Evolutionary conservation across 1,140 invertebrate genomes (phyloP), one percentile per base, ranked within the genome.

Genomic region (Thaumetopoea pityocampa): DNA sequence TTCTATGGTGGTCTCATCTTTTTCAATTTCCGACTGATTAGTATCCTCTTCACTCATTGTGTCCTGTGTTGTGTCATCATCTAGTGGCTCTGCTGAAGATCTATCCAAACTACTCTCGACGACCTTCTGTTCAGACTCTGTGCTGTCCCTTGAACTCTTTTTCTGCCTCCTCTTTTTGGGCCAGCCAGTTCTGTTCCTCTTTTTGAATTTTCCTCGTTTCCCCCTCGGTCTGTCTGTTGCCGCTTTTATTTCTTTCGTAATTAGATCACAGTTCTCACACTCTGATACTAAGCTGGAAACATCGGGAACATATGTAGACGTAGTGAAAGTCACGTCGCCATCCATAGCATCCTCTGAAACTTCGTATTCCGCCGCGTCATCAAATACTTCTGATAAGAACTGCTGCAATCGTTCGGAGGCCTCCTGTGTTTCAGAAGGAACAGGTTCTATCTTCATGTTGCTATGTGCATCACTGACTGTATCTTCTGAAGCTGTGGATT

Each of bases 111-210:
- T 69, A 32, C 70, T 76, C 5, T 60, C 67, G 6, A n/a, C n/a
- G n/a, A 57, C 52, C 19, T 73, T 66, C 46, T 41, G 51, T 37
- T 67, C 62, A 30, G 51, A 56, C 22, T 79, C 69, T 3, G 55
- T 34, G 34, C 79, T 84, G 51, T 49, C 66, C 17, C 67, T 46
- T 1, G 68, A 71, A 27, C 33, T 49, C 42, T 76, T 82, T 20
- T 72, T 80, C 3, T 66, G 54, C 46, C 76, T 80, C 51, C 57
- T 83, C 48, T 85, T 85, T 41, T 54, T 81, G 1, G 85, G 85
- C 85, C 85, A 86, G 2, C 85, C 85, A 0, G 85, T 86, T 32
- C 67, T 63, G 42, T 86, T 86, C 67, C 85, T 86, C 67, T 85
- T 85, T 62, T 85, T 85, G 47, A 84, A 81, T 34, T 68, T 82